Conservation (phyloP, 2,113 vertebrate species). For the Conger conger region DNA sequence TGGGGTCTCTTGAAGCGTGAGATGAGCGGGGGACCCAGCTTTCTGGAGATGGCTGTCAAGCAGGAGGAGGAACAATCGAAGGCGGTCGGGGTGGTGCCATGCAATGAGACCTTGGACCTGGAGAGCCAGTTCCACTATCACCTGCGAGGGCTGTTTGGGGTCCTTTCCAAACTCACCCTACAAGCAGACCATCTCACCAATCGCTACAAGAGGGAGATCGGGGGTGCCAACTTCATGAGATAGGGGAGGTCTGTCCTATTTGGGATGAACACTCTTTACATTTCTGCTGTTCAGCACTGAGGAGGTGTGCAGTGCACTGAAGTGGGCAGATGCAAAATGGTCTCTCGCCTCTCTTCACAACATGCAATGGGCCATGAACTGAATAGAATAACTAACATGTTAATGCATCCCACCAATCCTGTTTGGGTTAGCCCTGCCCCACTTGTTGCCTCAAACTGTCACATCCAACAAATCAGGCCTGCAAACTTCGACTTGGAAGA, state of each 20-base stretch:
- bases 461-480: background rate
- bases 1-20: slow-evolving; percentile 73
- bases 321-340: slow-evolving; percentile 11
- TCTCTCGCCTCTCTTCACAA: slow-evolving; percentile 15
- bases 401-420: slow-evolving; percentile 1
- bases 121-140: slow-evolving; percentile 74
- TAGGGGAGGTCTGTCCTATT: slow-evolving; percentile 36
- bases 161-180: slow-evolving; percentile 72
- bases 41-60: slow-evolving; percentile 71
- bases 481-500: background rate
- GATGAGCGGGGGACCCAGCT: slow-evolving; percentile 63
- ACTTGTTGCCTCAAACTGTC: background rate
- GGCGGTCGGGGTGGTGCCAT: slow-evolving; percentile 26
- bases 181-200: slow-evolving; percentile 74
- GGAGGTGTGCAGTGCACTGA: slow-evolving; percentile 26
- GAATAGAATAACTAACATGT: slow-evolving; percentile 43
- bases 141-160: slow-evolving; percentile 72
- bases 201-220: slow-evolving; percentile 74
- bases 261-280: background rate
- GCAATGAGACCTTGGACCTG: slow-evolving; percentile 57
- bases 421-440: background rate
- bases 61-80: slow-evolving; percentile 60
- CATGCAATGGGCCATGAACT: slow-evolving; percentile 37
- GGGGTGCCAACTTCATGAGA: slow-evolving; percentile 70
- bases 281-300: slow-evolving; percentile 15